A percentile compares a stretch with the other conserved stretches of the same genome.
phyloP scores from a whole-genome alignment of 1,140 invertebrate species.

The Sipha flava region DNA sequence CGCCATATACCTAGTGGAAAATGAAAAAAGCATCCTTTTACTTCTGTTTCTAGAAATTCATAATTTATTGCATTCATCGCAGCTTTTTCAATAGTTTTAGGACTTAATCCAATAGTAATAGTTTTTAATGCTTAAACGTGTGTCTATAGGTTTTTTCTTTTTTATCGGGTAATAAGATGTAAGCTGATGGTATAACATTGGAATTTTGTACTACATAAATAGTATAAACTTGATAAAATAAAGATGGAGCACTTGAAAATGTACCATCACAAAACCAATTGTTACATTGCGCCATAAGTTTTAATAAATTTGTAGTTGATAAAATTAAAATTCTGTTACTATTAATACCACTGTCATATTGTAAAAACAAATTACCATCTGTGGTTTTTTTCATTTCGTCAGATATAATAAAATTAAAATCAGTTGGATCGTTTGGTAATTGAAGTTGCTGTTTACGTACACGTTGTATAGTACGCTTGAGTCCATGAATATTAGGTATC shows the following conservation, averaged over 20 bases:
- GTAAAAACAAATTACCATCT: background rate
- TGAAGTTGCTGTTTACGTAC: background rate
- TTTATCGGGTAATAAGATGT: background rate
- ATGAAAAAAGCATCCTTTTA: background rate
- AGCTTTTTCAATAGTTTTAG: too few species aligned
- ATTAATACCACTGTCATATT: background rate
- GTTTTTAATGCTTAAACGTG: too few species aligned
- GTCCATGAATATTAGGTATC: background rate
- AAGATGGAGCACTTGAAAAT: background rate
- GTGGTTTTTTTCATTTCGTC: background rate
- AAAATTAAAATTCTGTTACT: background rate
- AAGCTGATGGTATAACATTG: background rate
- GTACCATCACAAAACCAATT: background rate
- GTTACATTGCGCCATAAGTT: background rate
- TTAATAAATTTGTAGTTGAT: background rate
- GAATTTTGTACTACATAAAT: background rate
- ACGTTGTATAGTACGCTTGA: background rate
- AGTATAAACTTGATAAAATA: background rate
- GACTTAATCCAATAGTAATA: too few species aligned
- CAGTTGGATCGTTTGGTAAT: background rate
- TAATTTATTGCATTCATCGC: background rate
- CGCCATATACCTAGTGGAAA: background rate
- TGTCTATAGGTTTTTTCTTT: background rate
- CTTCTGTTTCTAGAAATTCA: background rate
- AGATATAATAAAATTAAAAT: background rate